Conservation (phyloP, 2,113 vertebrate genomes). For the Lepus americanus region DNA sequence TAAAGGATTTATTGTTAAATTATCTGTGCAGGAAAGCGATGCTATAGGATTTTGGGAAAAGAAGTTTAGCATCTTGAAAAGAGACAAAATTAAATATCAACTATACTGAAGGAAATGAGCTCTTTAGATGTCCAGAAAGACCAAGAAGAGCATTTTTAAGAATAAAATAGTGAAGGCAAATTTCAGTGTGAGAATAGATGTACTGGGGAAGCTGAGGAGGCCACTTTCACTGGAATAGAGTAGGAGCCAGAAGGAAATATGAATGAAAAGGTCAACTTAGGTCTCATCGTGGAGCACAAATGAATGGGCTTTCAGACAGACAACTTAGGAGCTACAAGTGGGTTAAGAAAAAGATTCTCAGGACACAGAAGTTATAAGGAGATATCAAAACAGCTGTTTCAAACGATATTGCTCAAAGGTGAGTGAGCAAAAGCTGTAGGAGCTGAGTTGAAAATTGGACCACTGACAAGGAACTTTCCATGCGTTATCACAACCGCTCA, state of each 20-base stretch:
- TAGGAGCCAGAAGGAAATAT: not conserved
- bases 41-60: not conserved
- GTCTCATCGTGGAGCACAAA: not conserved
- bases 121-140: not conserved
- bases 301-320: not conserved
- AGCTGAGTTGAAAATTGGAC: not conserved
- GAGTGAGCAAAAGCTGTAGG: not conserved
- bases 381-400: not conserved
- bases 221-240: not conserved
- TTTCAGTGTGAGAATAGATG: not conserved
- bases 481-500: not conserved
- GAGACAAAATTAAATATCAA: not conserved
- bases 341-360: not conserved
- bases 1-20: not conserved
- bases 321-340: not conserved
- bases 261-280: not conserved
- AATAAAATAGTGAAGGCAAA: not conserved
- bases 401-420: not conserved
- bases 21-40: not conserved
- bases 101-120: not conserved
- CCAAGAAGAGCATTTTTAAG: not conserved
- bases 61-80: not conserved
- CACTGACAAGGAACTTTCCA: not conserved
- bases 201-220: not conserved
- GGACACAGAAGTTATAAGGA: not conserved